Evolutionary conservation across 1,140 invertebrate species (phyloP).

Genomic region (Aricia agestis): DNA sequence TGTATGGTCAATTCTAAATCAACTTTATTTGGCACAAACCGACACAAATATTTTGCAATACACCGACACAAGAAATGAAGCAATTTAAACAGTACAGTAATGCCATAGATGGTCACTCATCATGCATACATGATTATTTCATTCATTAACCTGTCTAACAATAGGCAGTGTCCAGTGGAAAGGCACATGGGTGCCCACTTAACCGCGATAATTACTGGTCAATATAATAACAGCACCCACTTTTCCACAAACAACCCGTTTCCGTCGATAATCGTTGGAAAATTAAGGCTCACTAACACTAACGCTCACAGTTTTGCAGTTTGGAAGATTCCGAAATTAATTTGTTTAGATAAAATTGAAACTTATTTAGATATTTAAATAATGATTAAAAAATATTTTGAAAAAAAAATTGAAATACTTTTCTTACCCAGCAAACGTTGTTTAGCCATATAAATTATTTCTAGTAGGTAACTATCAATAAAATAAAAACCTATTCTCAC

Average conservation of each 20-base stretch:
- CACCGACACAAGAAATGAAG: background rate
- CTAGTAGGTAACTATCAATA: too few species aligned
- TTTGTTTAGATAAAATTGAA: too few species aligned
- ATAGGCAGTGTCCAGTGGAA: slow-evolving; percentile 6
- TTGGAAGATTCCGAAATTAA: too few species aligned
- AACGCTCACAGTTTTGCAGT: too few species aligned
- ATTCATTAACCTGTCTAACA: slow-evolving; percentile 14
- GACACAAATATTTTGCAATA: background rate
- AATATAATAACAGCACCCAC: slow-evolving; percentile 8
- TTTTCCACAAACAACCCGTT: slow-evolving; percentile 12
- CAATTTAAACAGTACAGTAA: background rate
- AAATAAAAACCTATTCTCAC: too few species aligned
- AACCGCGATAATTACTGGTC: slow-evolving; percentile 12
- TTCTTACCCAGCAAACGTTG: too few species aligned
- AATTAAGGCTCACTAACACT: background rate
- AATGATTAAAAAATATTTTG: too few species aligned
- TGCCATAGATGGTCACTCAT: background rate
- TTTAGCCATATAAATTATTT: too few species aligned
- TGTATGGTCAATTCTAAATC: too few species aligned
- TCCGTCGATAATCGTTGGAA: slow-evolving; percentile 1
- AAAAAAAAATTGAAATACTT: too few species aligned
- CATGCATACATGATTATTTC: slow-evolving; percentile 14
- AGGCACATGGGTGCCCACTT: slow-evolving; percentile 5
- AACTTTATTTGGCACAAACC: too few species aligned
- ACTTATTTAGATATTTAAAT: too few species aligned